Conservation (phyloP, 2,113 vertebrate species). For the Hydrochoerus hydrochaeris region DNA sequence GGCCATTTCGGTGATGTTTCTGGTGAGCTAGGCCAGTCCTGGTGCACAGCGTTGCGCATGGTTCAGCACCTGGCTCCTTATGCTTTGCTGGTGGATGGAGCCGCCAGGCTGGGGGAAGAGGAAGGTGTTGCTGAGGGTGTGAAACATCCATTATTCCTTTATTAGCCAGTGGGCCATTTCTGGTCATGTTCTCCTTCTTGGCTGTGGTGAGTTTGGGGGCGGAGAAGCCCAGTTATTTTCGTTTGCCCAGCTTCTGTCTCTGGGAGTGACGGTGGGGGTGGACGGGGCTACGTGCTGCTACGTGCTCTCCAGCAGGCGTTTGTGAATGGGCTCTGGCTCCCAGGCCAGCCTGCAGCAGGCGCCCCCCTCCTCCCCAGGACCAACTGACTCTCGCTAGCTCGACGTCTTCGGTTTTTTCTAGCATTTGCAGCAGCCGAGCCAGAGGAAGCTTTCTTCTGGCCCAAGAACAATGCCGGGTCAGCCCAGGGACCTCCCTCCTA, state of each 20-base stretch:
- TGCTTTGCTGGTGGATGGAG: background rate
- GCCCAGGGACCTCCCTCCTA: constrained; percentile 88
- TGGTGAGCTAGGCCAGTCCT: constrained; percentile 52
- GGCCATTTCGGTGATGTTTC: constrained; percentile 63
- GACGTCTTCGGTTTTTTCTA: constrained; percentile 79
- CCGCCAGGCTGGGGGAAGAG: background rate
- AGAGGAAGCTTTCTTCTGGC: constrained; percentile 90
- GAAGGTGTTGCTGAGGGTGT: constrained; percentile 71
- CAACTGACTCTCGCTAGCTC: constrained; percentile 77
- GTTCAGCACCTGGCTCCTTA: constrained; percentile 58
- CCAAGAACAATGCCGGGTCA: constrained; percentile 93
- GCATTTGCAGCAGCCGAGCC: constrained; percentile 76
- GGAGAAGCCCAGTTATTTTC: constrained; percentile 82
- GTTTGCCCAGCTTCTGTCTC: constrained; percentile 74
- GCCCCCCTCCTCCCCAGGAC: constrained; percentile 76
- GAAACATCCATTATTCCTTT: constrained; percentile 84
- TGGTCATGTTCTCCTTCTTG: constrained; percentile 76
- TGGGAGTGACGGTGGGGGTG: constrained; percentile 52
- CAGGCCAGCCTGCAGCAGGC: constrained; percentile 68
- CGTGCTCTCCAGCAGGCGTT: constrained; percentile 90
- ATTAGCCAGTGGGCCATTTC: constrained; percentile 77
- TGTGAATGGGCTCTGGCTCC: constrained; percentile 85
- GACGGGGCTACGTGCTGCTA: constrained; percentile 91
- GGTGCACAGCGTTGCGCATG: constrained; percentile 60
- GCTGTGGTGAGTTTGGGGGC: constrained; percentile 68